Base-by-base conservation (phyloP, 2,888 invertebrate genomes). In the Drosophila mulleri region DNA sequence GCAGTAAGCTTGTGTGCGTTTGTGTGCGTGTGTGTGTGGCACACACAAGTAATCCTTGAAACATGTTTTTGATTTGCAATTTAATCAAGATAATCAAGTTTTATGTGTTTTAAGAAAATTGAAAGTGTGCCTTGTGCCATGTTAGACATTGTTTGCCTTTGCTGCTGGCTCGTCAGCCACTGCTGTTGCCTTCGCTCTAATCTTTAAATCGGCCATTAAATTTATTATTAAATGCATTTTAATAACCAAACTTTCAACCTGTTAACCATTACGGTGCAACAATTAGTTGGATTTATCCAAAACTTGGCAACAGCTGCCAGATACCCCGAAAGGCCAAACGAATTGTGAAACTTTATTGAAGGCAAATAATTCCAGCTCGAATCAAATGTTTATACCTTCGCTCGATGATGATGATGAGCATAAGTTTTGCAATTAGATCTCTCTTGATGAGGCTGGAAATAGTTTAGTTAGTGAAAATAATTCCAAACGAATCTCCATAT, bases 11-110 rank as follows among this genome's bases (percentile, higher is more conserved):
- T 44, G 9, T 16, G 6, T 61, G 6, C 59, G 60, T 61, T 60
- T 66, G 54, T 58, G 42, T 56, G 37, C 35, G 23, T 65, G 23
- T 58, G 62, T 57, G 64, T 71, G 62, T 62, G 18, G 11, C 62
- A 54, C 69, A 59, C 74, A 78, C 73, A 79, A 83, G 83, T 87
- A 87, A 87, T 87, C 90, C 90, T 88, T 90, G 87, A 90, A 87
- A 82, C 87, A 90, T 87, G 87, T 82, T 90, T 90, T 87, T 89
- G 87, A 90, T 87, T 89, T 87, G 87, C 87, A 87, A 87, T 87
- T 89, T 90, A 90, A 87, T 87, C 90, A 90, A 87, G 90, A 89
- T 87, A 87, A 87, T 87, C 90, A 87, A 89, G 87, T 87, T 89
- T 88, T 87, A 88, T 86, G 88, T 89, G 90, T 89, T 85, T 79